Conservation (phyloP, 1,140 invertebrate species). For the Bicyclus anynana region DNA sequence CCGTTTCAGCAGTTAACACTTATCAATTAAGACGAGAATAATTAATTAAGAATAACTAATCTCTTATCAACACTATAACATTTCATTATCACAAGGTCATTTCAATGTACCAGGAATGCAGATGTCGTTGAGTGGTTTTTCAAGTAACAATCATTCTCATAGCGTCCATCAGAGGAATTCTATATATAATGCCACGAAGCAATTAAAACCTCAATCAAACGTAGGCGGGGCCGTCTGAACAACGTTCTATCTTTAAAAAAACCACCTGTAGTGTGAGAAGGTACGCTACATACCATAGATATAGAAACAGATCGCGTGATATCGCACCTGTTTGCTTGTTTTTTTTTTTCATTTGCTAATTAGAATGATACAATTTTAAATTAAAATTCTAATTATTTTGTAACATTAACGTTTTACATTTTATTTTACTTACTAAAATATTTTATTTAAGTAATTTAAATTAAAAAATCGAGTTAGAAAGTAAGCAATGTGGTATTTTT, state of each 20-base stretch:
- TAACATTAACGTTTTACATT: too few relatives aligned
- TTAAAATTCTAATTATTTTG: too few relatives aligned
- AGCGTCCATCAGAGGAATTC: slow-evolving; percentile 13
- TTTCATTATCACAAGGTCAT: neutral
- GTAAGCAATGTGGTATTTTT: too few relatives aligned
- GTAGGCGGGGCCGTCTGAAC: slow-evolving; percentile 49
- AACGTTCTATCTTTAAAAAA: slow-evolving; percentile 46
- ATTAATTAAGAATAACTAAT: too few relatives aligned
- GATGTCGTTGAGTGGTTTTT: neutral
- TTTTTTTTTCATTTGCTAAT: too few relatives aligned
- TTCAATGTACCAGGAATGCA: slow-evolving; percentile 12
- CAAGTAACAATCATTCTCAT: neutral
- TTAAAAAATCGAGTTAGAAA: too few relatives aligned
- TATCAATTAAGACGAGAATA: too few relatives aligned
- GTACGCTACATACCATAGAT: slow-evolving; percentile 15
- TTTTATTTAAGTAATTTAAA: too few relatives aligned
- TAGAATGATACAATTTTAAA: too few relatives aligned
- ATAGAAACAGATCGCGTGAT: neutral
- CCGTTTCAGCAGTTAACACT: too few relatives aligned
- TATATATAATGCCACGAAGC: slow-evolving; percentile 15
- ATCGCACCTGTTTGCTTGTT: too few relatives aligned
- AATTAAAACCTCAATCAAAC: slow-evolving; percentile 51
- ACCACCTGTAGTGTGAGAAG: slow-evolving; percentile 64
- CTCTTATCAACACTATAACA: neutral
- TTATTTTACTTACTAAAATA: too few relatives aligned